These are phyloP conservation scores for Cataglyphis altisquamis DNA, from an alignment of 2,888 invertebrate genomes.

Conservation along the genomic window DNA sequence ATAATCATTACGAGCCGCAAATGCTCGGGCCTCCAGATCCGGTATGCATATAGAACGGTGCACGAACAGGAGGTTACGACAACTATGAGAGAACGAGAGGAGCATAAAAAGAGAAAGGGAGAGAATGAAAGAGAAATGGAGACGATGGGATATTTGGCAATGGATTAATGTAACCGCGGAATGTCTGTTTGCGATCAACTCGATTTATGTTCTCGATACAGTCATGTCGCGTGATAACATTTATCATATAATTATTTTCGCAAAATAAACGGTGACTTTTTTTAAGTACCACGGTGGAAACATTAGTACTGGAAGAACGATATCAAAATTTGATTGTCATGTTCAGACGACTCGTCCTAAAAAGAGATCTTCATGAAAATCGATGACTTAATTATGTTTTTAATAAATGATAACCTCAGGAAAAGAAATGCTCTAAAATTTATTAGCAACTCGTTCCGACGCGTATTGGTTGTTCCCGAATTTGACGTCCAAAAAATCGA, in stretches of 20 bases:
- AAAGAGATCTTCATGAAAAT: not conserved
- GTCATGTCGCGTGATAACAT: slow-evolving; percentile 25
- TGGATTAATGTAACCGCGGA: slow-evolving; percentile 78
- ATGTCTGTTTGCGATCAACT: slow-evolving; percentile 74
- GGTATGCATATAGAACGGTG: slow-evolving; percentile 56
- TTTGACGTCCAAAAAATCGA: slow-evolving; percentile 9
- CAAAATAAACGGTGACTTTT: slow-evolving; percentile 41
- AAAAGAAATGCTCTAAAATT: slow-evolving; percentile 9
- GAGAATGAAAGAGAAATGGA: not conserved
- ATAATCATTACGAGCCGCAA: slow-evolving; percentile 77
- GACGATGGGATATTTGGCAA: slow-evolving; percentile 72
- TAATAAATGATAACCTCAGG: slow-evolving; percentile 38
- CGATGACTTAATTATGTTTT: slow-evolving; percentile 33
- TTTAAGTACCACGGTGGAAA: slow-evolving; percentile 48
- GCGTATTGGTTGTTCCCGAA: slow-evolving; percentile 21
- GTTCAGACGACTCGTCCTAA: not conserved
- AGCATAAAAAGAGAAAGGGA: slow-evolving; percentile 10
- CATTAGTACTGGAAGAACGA: slow-evolving; percentile 35
- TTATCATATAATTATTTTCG: slow-evolving; percentile 59
- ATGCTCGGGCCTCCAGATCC: slow-evolving; percentile 67
- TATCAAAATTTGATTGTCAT: not conserved
- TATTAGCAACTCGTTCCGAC: slow-evolving; percentile 22
- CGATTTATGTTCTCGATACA: slow-evolving; percentile 61
- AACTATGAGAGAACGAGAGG: slow-evolving; percentile 44
- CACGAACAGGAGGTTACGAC: slow-evolving; percentile 66